Percentiles rank a stretch among this genome's conserved stretches.
Conservation (phyloP, 2,113 vertebrate species). For the Daphoenositta chrysoptera region DNA sequence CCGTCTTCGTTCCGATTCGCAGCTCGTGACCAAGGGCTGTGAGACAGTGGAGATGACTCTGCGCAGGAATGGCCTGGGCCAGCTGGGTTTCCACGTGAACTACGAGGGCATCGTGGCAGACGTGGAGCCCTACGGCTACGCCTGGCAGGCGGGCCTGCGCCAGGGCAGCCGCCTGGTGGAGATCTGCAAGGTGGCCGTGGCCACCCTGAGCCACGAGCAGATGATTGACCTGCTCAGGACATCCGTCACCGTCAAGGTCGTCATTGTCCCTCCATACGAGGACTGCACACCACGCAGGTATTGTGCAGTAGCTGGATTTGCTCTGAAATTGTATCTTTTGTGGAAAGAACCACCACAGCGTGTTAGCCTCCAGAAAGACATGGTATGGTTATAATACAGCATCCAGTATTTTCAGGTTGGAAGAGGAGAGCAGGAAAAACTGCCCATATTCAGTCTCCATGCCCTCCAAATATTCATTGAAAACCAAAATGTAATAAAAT, state of each 20-base stretch:
- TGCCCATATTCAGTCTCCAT: neutral
- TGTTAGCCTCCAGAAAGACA: neutral
- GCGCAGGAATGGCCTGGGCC: constrained; percentile 89
- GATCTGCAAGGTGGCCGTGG: constrained; percentile 94
- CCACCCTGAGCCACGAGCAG: constrained; percentile 92
- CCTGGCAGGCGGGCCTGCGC: constrained; percentile 92
- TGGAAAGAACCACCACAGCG: neutral
- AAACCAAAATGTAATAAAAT: neutral
- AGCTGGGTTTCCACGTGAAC: constrained; percentile 96
- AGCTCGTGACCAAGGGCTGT: constrained; percentile 93
- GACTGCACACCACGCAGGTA: constrained; percentile 95
- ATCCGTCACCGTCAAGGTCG: constrained; percentile 92
- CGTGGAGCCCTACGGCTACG: constrained; percentile 92
- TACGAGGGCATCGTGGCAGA: constrained; percentile 96
- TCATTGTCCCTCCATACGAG: constrained; percentile 92
- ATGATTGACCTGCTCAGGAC: constrained; percentile 96
- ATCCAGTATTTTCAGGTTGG: neutral
- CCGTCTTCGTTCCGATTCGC: neutral
- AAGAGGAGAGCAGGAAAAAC: neutral
- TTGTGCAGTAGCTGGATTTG: neutral
- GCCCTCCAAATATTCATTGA: neutral
- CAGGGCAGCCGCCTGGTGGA: constrained; percentile 95
- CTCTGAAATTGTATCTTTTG: neutral
- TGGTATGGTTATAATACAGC: neutral
- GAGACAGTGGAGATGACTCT: constrained; percentile 95